These are phyloP conservation scores for Octomys mimax DNA, from an alignment of 2,797 vertebrate species.

Conservation along the genomic window DNA sequence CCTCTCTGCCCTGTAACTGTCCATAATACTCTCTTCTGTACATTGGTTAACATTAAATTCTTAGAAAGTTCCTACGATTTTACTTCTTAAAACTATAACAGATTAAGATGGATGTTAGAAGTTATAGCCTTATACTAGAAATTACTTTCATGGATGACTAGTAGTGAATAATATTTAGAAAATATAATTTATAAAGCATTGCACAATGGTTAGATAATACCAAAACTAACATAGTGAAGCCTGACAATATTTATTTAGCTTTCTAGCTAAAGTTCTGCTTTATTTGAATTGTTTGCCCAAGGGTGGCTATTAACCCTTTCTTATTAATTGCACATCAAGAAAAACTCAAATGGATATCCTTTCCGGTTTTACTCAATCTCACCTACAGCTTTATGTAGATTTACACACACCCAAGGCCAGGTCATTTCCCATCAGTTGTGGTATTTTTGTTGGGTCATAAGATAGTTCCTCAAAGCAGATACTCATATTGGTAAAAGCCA, in stretches of 20 bases:
- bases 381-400: not conserved
- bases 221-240: not conserved
- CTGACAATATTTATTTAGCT: slow-evolving; percentile 44
- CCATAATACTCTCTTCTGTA: not conserved
- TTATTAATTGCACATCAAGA: not conserved
- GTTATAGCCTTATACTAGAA: not conserved
- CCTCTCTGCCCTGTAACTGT: not conserved
- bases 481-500: slow-evolving; percentile 39
- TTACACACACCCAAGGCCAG: not conserved
- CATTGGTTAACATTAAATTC: not conserved
- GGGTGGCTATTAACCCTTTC: not conserved
- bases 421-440: not conserved
- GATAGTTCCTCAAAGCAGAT: not conserved
- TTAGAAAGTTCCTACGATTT: slow-evolving; percentile 36
- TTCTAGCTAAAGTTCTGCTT: slow-evolving; percentile 43
- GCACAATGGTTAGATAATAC: not conserved
- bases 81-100: slow-evolving; percentile 40
- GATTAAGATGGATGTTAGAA: not conserved
- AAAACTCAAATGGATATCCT: not conserved
- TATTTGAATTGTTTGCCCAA: not conserved
- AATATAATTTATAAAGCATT: slow-evolving; percentile 31
- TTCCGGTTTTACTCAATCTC: not conserved
- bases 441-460: slow-evolving; percentile 37
- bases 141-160: slow-evolving; percentile 35
- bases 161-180: slow-evolving; percentile 35